Conservation (phyloP, 2,888 invertebrate species). For the Nephrotoma flavescens region DNA sequence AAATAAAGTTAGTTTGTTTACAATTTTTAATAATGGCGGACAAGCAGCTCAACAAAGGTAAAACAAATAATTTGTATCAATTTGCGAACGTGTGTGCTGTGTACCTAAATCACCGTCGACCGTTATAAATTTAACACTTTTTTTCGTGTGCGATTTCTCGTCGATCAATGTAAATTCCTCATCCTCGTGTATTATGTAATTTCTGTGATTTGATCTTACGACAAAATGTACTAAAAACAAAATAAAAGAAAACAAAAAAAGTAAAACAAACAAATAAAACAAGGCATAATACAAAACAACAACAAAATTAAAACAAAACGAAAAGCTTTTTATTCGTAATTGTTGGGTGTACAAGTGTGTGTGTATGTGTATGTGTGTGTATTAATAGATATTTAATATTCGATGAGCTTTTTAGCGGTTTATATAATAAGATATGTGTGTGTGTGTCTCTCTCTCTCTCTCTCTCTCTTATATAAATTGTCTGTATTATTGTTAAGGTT, state of each 20-base stretch:
- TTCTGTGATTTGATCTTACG: neutral
- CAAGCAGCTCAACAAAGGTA: neutral
- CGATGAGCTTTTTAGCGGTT: neutral
- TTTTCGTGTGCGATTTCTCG: neutral
- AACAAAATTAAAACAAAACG: neutral
- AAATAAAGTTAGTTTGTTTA: neutral
- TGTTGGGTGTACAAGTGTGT: too few relatives aligned
- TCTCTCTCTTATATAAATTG: neutral
- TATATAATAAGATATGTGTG: neutral
- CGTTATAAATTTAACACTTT: neutral
- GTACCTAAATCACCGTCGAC: neutral
- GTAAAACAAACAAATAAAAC: neutral
- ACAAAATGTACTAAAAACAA: neutral
- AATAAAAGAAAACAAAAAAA: slow-evolving; percentile 1
- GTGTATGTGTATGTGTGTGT: neutral
- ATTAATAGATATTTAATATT: neutral
- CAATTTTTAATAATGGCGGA: neutral
- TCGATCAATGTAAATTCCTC: neutral
- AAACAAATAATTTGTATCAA: neutral
- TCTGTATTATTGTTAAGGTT: neutral
- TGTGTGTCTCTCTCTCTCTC: too few relatives aligned
- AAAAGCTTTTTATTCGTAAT: neutral
- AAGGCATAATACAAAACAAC: neutral
- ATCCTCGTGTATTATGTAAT: neutral
- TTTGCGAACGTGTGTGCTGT: neutral